Conservation (phyloP, 2,888 invertebrate genomes). For the Drosophila acutilabella region DNA sequence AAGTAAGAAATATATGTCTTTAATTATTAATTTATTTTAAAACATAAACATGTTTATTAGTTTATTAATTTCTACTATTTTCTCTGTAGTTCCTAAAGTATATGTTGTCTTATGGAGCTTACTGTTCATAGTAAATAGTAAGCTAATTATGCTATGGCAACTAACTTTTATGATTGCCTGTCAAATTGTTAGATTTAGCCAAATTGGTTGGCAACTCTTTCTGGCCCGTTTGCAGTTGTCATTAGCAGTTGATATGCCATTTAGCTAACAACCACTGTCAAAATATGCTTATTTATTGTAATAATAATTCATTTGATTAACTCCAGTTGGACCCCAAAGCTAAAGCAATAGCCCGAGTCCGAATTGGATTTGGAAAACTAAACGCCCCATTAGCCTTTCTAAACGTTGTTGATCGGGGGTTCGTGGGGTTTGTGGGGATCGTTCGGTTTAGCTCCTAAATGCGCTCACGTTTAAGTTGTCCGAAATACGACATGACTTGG, state of each 20-base stretch:
- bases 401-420: constrained; percentile 43
- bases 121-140: background rate
- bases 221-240: constrained; percentile 38
- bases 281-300: constrained; percentile 77
- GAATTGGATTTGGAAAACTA: constrained; percentile 47
- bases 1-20: no score
- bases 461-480: constrained; percentile 76
- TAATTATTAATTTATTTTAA: no score
- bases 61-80: no score
- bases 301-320: constrained; percentile 79
- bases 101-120: no score
- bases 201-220: constrained; percentile 31
- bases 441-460: constrained; percentile 50
- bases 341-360: constrained; percentile 4
- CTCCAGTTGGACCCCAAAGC: constrained; percentile 39
- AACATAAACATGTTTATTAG: no score
- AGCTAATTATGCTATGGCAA: constrained; percentile 16
- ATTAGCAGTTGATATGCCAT: constrained; percentile 63
- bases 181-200: constrained; percentile 16
- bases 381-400: constrained; percentile 79
- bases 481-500: constrained; percentile 60
- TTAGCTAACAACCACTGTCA: constrained; percentile 74
- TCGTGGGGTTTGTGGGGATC: constrained; percentile 15
- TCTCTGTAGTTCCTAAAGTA: no score
- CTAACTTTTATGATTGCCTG: background rate